phyloP scores from a whole-genome alignment of 2,888 invertebrate genomes.

The Ennomos erosarius region DNA sequence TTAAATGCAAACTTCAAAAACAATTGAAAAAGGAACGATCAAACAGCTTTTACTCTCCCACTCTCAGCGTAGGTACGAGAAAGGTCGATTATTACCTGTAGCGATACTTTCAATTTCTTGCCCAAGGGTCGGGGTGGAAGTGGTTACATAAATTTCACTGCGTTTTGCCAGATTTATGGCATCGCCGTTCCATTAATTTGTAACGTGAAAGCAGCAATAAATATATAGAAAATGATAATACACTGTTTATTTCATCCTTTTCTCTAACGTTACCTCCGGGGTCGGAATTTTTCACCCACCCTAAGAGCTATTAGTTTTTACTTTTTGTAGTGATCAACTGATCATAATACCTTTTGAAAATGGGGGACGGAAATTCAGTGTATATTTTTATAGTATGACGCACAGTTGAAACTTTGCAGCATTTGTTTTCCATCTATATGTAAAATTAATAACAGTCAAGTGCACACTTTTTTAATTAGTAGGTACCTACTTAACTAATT shows the following conservation, averaged over 20 bases:
- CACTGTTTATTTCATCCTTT: neutral
- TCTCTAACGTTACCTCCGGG: no score
- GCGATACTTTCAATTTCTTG: conserved; percentile 50
- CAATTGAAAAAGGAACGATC: conserved; percentile 30
- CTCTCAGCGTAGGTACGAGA: conserved; percentile 36
- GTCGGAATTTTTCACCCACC: no score
- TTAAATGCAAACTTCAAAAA: conserved; percentile 31
- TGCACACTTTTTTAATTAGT: no score
- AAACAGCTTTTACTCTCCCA: conserved; percentile 28
- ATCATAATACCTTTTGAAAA: no score
- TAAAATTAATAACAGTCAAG: no score
- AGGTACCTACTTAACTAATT: no score
- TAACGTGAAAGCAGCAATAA: conserved; percentile 26
- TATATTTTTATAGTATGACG: no score
- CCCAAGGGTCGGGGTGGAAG: conserved; percentile 31
- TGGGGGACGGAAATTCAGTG: no score
- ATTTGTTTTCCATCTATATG: no score
- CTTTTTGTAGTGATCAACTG: no score
- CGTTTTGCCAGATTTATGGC: conserved; percentile 56
- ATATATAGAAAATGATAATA: conserved; percentile 16
- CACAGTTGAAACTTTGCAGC: no score
- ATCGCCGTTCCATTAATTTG: conserved; percentile 50
- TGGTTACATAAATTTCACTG: conserved; percentile 56
- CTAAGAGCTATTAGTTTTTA: no score
- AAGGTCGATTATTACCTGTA: conserved; percentile 45